A percentile compares a stretch with the other conserved stretches of the same genome.
These are phyloP conservation scores for Operophtera brumata DNA, from an alignment of 2,888 invertebrate genomes.

Conservation along the genomic window DNA sequence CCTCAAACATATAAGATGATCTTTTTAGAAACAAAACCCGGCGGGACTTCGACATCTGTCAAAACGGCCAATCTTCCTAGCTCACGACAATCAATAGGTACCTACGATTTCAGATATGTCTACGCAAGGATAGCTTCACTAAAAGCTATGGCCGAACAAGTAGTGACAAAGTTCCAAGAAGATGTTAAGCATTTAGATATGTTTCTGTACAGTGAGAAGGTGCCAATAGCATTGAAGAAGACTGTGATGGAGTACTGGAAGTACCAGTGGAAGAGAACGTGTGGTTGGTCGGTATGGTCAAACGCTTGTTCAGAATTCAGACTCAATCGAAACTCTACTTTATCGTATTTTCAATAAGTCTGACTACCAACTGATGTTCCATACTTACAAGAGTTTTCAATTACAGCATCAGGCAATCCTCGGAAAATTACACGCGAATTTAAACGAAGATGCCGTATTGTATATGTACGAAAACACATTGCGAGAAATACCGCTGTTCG, in stretches of 20 bases:
- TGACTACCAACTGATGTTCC: neutral
- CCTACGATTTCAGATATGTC: conserved; percentile 56
- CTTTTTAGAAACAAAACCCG: too few species aligned
- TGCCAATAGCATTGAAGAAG: conserved; percentile 59
- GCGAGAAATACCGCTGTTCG: conserved; percentile 76
- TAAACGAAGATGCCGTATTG: conserved; percentile 78
- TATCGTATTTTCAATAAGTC: neutral
- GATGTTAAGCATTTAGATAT: conserved; percentile 69
- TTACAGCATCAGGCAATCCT: conserved; percentile 70
- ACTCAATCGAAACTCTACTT: neutral
- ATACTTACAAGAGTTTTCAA: neutral
- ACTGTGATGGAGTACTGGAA: conserved; percentile 69
- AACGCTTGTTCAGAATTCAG: neutral
- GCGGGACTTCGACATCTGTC: too few species aligned
- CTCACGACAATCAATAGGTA: neutral
- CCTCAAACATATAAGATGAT: too few species aligned
- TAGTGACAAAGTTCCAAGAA: conserved; percentile 70
- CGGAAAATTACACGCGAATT: conserved; percentile 74
- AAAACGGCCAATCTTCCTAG: too few species aligned
- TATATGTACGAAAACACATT: conserved; percentile 78
- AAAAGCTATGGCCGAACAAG: conserved; percentile 73
- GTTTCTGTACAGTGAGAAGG: conserved; percentile 68
- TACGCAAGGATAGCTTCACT: conserved; percentile 73
- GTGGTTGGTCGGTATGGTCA: conserved; percentile 70
- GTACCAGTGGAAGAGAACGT: conserved; percentile 76